Conservation (phyloP, 1,140 invertebrate species). For the Neodiprion pinetum region DNA sequence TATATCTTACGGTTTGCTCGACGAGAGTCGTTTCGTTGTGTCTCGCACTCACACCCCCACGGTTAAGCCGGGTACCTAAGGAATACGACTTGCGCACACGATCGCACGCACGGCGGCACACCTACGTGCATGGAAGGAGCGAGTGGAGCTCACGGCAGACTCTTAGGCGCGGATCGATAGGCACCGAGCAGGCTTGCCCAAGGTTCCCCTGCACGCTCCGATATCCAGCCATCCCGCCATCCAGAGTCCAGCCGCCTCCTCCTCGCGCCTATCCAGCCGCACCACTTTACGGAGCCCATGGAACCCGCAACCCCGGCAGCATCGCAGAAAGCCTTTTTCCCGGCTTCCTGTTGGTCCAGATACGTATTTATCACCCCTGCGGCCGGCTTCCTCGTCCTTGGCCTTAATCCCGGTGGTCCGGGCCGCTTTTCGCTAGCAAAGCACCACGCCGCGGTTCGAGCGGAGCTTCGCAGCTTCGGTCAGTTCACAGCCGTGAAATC, state of each 20-base stretch:
- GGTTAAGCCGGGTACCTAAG: neutral
- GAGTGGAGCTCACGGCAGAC: constrained; percentile 38
- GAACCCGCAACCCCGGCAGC: neutral
- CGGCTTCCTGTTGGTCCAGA: neutral
- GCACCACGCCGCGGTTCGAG: too few relatives aligned
- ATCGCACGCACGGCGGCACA: constrained; percentile 15
- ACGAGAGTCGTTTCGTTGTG: too few relatives aligned
- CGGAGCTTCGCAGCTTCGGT: too few relatives aligned
- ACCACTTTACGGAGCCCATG: neutral
- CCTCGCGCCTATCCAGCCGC: neutral
- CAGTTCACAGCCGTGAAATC: too few relatives aligned
- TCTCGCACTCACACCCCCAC: neutral
- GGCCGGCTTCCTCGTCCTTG: too few relatives aligned
- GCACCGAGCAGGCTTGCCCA: too few relatives aligned
- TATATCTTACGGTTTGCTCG: neutral
- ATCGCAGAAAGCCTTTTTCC: neutral
- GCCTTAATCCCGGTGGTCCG: too few relatives aligned
- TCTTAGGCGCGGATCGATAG: constrained; percentile 6
- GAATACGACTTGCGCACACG: constrained; percentile 9
- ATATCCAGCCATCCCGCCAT: too few relatives aligned
- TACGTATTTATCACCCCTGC: too few relatives aligned
- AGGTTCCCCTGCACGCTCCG: too few relatives aligned
- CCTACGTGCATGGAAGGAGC: constrained; percentile 20
- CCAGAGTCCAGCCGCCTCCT: neutral
- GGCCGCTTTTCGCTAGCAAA: too few relatives aligned